Percentiles rank a stretch among this genome's conserved stretches.
Evolutionary conservation across 2,113 vertebrate genomes (phyloP).

Genomic region (Etheostoma cragini): DNA sequence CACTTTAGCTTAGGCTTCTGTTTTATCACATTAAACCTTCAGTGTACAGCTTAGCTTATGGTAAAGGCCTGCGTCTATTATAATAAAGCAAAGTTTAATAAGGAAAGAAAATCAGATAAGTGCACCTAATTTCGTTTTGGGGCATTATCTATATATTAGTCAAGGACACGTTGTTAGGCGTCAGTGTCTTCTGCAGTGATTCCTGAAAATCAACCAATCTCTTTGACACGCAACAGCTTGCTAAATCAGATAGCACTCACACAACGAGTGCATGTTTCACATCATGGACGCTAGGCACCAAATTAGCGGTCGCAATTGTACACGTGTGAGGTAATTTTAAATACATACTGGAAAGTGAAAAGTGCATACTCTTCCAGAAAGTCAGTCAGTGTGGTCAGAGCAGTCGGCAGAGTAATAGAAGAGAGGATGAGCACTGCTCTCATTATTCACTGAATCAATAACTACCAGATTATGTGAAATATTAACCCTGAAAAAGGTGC

Average conservation of each 20-base stretch:
- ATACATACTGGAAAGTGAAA: conserved; percentile 61
- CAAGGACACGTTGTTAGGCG: neutral
- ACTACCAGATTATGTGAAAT: conserved; percentile 65
- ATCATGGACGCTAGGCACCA: conserved; percentile 13
- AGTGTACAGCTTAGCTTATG: conserved; percentile 1
- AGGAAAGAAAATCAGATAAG: neutral
- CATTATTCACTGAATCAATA: conserved; percentile 71
- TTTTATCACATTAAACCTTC: conserved; percentile 46
- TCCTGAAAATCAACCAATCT: conserved; percentile 16
- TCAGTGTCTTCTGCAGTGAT: neutral
- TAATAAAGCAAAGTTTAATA: neutral
- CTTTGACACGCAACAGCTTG: neutral
- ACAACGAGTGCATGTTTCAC: neutral
- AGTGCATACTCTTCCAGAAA: conserved; percentile 62
- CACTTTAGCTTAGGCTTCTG: conserved; percentile 43
- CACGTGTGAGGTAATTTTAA: neutral
- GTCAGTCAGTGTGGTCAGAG: conserved; percentile 45
- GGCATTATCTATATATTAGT: neutral
- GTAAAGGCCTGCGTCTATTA: neutral
- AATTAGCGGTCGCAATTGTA: conserved; percentile 23
- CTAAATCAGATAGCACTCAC: neutral
- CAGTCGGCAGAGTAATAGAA: conserved; percentile 32
- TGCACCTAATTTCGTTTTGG: neutral
- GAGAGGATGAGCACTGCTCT: conserved; percentile 26
- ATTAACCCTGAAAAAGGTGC: conserved; percentile 41